These are phyloP conservation scores for Pachypanchax playfairii DNA, from an alignment of 2,113 vertebrate species.

Conservation along the genomic window DNA sequence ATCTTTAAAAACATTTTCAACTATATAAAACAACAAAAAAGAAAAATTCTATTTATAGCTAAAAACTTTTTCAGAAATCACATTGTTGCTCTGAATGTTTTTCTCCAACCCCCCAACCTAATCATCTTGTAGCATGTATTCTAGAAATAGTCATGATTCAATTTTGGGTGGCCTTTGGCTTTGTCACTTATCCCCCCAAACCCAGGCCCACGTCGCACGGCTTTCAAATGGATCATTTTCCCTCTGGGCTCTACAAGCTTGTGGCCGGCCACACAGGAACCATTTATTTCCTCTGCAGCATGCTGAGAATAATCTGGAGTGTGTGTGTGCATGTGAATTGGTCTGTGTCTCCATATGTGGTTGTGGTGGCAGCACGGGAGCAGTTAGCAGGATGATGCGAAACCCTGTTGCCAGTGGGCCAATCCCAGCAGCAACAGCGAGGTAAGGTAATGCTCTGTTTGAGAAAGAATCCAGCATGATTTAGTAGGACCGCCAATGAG, in stretches of 20 bases:
- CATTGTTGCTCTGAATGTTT: slow-evolving; percentile 3
- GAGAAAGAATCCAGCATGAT: slow-evolving; percentile 60
- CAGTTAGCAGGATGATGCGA: slow-evolving; percentile 61
- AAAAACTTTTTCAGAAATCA: background rate
- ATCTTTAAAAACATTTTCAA: background rate
- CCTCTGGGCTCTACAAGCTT: slow-evolving; percentile 64
- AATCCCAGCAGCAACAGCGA: slow-evolving; percentile 52
- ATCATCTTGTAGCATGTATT: slow-evolving; percentile 35
- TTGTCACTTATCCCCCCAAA: slow-evolving; percentile 58
- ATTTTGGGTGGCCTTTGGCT: slow-evolving; percentile 43
- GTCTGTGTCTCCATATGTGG: slow-evolving; percentile 32
- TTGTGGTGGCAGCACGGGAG: slow-evolving; percentile 22
- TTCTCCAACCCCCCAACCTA: slow-evolving; percentile 8
- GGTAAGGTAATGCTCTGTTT: slow-evolving; percentile 59
- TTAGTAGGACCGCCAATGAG: slow-evolving; percentile 64
- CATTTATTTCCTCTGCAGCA: slow-evolving; percentile 70
- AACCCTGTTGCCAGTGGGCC: slow-evolving; percentile 49
- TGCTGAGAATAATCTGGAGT: slow-evolving; percentile 68
- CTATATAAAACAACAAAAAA: too few relatives aligned
- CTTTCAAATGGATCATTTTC: slow-evolving; percentile 64
- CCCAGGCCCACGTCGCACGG: slow-evolving; percentile 38
- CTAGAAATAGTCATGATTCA: slow-evolving; percentile 42
- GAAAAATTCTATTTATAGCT: background rate
- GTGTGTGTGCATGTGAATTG: slow-evolving; percentile 50
- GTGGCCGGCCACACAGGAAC: slow-evolving; percentile 59